Percentiles rank a stretch among this genome's conserved stretches.
phyloP scores from a whole-genome alignment of 2,888 invertebrate genomes.

The Caenorhabditis plicata region DNA sequence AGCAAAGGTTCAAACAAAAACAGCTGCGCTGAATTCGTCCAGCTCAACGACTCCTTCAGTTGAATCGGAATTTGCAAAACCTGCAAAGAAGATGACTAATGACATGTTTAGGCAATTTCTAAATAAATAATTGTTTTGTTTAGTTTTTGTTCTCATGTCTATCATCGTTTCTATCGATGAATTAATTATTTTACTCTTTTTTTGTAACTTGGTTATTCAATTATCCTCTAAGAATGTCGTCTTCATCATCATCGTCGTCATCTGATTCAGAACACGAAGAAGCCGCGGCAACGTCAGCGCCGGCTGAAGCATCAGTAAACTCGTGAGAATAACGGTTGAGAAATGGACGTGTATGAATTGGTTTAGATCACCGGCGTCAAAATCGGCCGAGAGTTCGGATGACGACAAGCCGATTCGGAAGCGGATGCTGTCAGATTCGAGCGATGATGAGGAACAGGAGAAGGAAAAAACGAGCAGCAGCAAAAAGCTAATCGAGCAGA shows the following conservation, averaged over 20 bases:
- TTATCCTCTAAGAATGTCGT: not conserved
- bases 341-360: no score
- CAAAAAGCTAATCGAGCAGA: not conserved
- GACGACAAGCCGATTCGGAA: slow-evolving; percentile 1
- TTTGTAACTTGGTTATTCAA: not conserved
- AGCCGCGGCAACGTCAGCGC: not conserved
- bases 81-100: slow-evolving; percentile 2
- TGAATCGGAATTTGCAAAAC: not conserved
- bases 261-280: not conserved
- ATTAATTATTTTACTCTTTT: not conserved
- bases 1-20: no score
- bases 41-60: not conserved
- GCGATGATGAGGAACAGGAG: slow-evolving; percentile 8
- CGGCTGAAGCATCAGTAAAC: no score
- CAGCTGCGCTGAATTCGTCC: no score
- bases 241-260: not conserved
- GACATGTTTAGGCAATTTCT: slow-evolving; percentile 10
- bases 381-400: not conserved
- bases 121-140: not conserved
- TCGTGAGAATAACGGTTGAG: no score
- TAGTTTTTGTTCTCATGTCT: not conserved
- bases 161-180: not conserved
- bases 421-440: slow-evolving; percentile 8
- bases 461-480: no score
- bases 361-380: no score